These are phyloP conservation scores for Apamea anceps DNA, from an alignment of 2,888 invertebrate species.

Conservation along the genomic window DNA sequence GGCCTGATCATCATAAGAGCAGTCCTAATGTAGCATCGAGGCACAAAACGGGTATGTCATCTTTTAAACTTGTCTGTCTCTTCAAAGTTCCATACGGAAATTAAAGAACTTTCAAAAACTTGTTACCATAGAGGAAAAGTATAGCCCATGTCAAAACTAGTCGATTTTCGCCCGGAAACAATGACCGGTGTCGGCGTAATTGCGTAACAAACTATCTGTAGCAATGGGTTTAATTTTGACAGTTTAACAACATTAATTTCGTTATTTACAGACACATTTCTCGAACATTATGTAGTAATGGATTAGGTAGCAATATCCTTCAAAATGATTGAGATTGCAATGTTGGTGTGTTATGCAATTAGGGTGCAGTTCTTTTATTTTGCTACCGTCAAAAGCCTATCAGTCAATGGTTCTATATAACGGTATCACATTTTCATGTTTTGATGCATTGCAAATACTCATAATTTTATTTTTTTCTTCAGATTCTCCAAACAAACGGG, in stretches of 20 bases:
- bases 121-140: neutral
- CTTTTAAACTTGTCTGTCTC: neutral
- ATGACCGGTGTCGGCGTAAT: neutral
- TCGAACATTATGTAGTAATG: too few species aligned
- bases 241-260: too few species aligned
- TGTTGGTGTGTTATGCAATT: too few species aligned
- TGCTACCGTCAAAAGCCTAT: neutral
- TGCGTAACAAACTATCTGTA: neutral
- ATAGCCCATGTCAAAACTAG: neutral
- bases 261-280: too few species aligned
- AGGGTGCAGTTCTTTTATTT: neutral
- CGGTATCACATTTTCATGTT: too few species aligned
- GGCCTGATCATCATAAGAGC: slow-evolving; percentile 91
- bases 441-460: neutral
- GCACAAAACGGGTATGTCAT: slow-evolving; percentile 80
- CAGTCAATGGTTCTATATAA: neutral
- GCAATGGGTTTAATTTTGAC: too few species aligned
- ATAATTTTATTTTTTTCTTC: neutral
- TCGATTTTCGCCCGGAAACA: neutral
- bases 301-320: too few species aligned
- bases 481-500: slow-evolving; percentile 84
- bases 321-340: too few species aligned
- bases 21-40: slow-evolving; percentile 91
- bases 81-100: neutral
- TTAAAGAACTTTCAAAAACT: neutral